Conservation (phyloP, 2,888 invertebrate genomes). For the Gortyna flavago region DNA sequence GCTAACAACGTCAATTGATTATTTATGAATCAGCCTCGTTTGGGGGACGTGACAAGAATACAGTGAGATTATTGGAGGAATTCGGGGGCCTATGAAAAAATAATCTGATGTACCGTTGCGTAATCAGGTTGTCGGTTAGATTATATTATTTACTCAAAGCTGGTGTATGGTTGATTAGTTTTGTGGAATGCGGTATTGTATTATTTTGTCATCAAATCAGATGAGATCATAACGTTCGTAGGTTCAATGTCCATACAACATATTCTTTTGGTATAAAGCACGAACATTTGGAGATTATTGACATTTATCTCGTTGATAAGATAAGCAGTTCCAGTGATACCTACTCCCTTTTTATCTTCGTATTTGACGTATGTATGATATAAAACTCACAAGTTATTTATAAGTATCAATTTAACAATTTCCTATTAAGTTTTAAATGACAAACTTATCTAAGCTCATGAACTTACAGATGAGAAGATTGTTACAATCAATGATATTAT, state of each 20-base stretch:
- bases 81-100: slow-evolving; percentile 54
- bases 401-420: slow-evolving; percentile 26
- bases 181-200: neutral
- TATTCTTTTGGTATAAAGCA: neutral
- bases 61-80: slow-evolving; percentile 45
- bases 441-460: slow-evolving; percentile 38
- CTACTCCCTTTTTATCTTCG: neutral
- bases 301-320: neutral
- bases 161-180: slow-evolving; percentile 23
- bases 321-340: neutral
- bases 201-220: neutral
- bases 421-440: slow-evolving; percentile 20
- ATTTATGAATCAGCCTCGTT: slow-evolving; percentile 69
- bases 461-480: slow-evolving; percentile 38
- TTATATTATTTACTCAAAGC: slow-evolving; percentile 17
- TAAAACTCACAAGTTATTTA: slow-evolving; percentile 7
- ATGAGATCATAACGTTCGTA: neutral
- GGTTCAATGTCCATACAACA: neutral
- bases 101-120: slow-evolving; percentile 41
- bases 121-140: slow-evolving; percentile 16
- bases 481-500: slow-evolving; percentile 40
- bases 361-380: slow-evolving; percentile 5
- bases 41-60: slow-evolving; percentile 54
- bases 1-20: slow-evolving; percentile 70
- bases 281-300: neutral